phyloP scores from a whole-genome alignment of 2,113 vertebrate species.

The Mobula hypostoma region DNA sequence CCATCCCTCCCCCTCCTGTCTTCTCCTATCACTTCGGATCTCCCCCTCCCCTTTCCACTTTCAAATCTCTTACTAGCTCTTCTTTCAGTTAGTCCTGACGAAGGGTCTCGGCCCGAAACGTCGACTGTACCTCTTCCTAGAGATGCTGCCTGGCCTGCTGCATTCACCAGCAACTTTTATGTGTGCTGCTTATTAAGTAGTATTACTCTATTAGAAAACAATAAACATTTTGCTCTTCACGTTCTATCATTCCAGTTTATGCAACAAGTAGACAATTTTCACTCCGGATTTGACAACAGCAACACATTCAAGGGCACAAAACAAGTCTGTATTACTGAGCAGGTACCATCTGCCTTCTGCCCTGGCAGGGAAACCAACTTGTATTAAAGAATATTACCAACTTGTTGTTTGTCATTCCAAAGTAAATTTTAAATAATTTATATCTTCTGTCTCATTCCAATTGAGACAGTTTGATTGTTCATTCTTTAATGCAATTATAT shows the following conservation, averaged over 20 bases:
- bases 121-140: no score
- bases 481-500: background rate
- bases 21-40: no score
- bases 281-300: background rate
- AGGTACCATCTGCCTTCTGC: background rate
- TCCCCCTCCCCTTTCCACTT: no score
- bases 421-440: conserved; percentile 5
- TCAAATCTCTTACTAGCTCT: no score
- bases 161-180: background rate
- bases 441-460: background rate
- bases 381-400: background rate
- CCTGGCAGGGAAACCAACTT: no score
- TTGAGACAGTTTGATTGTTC: background rate
- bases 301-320: background rate
- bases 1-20: no score
- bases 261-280: background rate
- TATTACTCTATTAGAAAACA: background rate
- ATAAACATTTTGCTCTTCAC: background rate
- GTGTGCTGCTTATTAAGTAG: background rate
- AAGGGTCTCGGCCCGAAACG: no score
- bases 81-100: no score
- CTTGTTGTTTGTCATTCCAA: background rate
- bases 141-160: no score
- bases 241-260: background rate
- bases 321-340: background rate